phyloP scores from a whole-genome alignment of 2,113 vertebrate genomes.

The Climacteris rufus region DNA sequence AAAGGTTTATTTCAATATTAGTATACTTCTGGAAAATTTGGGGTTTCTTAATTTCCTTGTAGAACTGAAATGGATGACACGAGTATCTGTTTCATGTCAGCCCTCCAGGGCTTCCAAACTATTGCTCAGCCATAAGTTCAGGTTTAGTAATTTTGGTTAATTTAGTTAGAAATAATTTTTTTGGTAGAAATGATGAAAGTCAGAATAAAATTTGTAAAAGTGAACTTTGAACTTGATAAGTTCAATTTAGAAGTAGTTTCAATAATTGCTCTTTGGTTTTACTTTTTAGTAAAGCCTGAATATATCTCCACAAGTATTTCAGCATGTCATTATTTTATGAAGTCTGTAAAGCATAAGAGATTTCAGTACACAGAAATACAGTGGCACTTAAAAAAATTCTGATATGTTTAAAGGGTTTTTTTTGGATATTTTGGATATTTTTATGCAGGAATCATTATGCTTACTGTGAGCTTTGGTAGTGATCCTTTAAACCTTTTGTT shows the following conservation, averaged over 20 bases:
- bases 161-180: not conserved
- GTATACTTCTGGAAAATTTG: not conserved
- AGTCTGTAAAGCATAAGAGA: not conserved
- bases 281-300: not conserved
- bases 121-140: not conserved
- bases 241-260: not conserved
- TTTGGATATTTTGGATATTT: not conserved
- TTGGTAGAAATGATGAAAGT: not conserved
- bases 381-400: not conserved
- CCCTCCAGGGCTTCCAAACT: not conserved
- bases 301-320: not conserved
- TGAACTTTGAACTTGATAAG: not conserved
- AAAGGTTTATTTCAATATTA: not conserved
- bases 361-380: not conserved
- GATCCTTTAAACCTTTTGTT: slow-evolving; percentile 44
- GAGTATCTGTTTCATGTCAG: not conserved
- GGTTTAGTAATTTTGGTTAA: not conserved
- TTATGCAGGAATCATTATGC: not conserved
- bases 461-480: not conserved
- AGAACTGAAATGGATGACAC: not conserved
- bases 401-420: not conserved
- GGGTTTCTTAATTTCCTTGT: not conserved
- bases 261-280: not conserved
- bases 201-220: not conserved
- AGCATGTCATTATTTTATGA: not conserved